These are phyloP conservation scores for Bombus picipes DNA, from an alignment of 1,140 invertebrate species.

Conservation along the genomic window DNA sequence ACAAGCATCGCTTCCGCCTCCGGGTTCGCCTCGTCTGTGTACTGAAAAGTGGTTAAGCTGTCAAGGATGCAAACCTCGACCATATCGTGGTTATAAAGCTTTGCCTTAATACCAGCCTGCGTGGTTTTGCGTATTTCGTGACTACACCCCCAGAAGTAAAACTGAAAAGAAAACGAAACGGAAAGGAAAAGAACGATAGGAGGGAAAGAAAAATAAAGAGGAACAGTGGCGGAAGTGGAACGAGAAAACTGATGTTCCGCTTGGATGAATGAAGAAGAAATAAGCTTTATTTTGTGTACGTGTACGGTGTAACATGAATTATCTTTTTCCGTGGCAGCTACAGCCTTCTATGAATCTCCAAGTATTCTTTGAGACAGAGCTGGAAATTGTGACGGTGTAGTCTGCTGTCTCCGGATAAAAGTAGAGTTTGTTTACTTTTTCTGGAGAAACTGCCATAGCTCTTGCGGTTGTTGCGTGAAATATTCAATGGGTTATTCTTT, in stretches of 20 bases:
- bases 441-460: background rate
- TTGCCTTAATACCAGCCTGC: slow-evolving; percentile 27
- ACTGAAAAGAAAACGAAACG: background rate
- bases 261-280: slow-evolving; percentile 21
- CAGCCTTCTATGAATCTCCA: background rate
- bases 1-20: slow-evolving; percentile 27
- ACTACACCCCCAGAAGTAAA: background rate
- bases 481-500: background rate
- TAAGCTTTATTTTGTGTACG: slow-evolving; percentile 7
- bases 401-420: background rate
- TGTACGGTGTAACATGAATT: background rate
- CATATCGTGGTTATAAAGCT: slow-evolving; percentile 41
- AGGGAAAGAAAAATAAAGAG: background rate
- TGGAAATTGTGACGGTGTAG: background rate
- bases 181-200: background rate
- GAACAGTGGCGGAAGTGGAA: background rate
- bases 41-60: slow-evolving; percentile 41
- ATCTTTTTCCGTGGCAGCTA: background rate
- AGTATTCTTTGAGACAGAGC: background rate
- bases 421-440: background rate
- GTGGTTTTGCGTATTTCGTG: slow-evolving; percentile 1
- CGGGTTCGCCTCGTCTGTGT: background rate
- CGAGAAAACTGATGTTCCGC: background rate
- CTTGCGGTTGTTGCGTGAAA: background rate
- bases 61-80: slow-evolving; percentile 37